Conservation (phyloP, 2,888 invertebrate species). For the Leptarthrus brevirostris region DNA sequence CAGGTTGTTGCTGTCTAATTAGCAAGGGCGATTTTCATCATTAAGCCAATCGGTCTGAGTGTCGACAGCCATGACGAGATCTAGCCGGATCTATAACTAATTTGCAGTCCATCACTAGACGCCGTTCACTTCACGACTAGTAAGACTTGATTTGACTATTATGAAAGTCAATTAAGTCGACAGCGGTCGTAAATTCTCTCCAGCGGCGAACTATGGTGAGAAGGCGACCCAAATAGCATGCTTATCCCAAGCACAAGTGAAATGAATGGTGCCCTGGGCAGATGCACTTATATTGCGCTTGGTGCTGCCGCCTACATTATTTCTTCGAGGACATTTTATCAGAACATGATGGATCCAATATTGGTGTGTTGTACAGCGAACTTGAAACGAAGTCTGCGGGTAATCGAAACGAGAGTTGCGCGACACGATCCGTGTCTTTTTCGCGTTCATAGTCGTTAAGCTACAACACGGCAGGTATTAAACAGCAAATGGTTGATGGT, state of each 20-base stretch:
- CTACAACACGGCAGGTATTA: too few species aligned
- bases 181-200: neutral
- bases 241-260: neutral
- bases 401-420: neutral
- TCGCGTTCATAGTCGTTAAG: too few species aligned
- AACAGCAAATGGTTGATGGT: neutral
- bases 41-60: too few species aligned
- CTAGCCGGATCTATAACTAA: neutral
- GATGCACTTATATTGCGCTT: neutral
- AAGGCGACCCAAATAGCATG: neutral
- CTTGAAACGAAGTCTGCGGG: neutral
- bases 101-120: neutral
- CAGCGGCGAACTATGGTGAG: too few species aligned
- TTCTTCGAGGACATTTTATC: neutral
- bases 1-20: too few species aligned
- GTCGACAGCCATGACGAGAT: too few species aligned
- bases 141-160: neutral
- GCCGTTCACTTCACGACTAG: neutral
- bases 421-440: too few species aligned
- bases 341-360: neutral
- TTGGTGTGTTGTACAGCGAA: neutral
- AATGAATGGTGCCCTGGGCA: neutral
- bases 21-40: too few species aligned
- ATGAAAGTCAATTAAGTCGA: neutral
- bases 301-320: neutral